Evolutionary conservation across 2,113 vertebrate genomes (phyloP).

Genomic region (Telmatochromis sp.): DNA sequence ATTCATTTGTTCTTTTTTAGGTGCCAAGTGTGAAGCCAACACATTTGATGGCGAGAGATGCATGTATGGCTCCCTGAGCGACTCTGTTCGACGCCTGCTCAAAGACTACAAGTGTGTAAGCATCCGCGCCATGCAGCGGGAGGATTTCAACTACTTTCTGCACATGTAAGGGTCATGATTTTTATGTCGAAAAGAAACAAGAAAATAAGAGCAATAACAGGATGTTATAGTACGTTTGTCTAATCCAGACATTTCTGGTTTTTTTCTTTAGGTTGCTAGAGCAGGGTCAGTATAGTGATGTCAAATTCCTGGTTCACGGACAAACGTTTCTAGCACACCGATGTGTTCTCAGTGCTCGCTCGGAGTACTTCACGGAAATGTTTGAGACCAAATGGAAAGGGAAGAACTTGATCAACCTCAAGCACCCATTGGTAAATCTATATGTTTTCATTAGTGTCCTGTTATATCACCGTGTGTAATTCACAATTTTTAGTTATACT

Average conservation of each 20-base stretch:
- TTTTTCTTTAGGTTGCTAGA: slow-evolving; percentile 78
- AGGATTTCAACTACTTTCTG: slow-evolving; percentile 88
- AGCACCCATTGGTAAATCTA: slow-evolving; percentile 85
- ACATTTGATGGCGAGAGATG: slow-evolving; percentile 94
- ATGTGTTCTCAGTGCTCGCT: slow-evolving; percentile 86
- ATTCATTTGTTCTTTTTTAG: slow-evolving; percentile 48
- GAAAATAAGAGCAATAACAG: neutral
- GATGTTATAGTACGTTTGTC: neutral
- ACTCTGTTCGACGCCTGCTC: slow-evolving; percentile 82
- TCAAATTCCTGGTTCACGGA: slow-evolving; percentile 87
- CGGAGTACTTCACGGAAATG: slow-evolving; percentile 90
- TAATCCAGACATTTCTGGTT: neutral
- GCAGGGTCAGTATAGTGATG: slow-evolving; percentile 85
- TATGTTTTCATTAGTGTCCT: neutral
- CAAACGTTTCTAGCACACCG: slow-evolving; percentile 84
- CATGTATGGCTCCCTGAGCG: slow-evolving; percentile 86
- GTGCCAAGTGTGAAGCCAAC: slow-evolving; percentile 93
- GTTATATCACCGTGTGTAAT: neutral
- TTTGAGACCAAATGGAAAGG: slow-evolving; percentile 94
- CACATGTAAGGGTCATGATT: slow-evolving; percentile 73
- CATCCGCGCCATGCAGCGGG: slow-evolving; percentile 81
- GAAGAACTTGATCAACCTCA: slow-evolving; percentile 83
- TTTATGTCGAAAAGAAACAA: neutral
- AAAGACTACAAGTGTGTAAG: slow-evolving; percentile 94
- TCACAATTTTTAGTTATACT: neutral